phyloP scores from a whole-genome alignment of 2,797 vertebrate genomes.

The Oceanodroma leucorhoa region DNA sequence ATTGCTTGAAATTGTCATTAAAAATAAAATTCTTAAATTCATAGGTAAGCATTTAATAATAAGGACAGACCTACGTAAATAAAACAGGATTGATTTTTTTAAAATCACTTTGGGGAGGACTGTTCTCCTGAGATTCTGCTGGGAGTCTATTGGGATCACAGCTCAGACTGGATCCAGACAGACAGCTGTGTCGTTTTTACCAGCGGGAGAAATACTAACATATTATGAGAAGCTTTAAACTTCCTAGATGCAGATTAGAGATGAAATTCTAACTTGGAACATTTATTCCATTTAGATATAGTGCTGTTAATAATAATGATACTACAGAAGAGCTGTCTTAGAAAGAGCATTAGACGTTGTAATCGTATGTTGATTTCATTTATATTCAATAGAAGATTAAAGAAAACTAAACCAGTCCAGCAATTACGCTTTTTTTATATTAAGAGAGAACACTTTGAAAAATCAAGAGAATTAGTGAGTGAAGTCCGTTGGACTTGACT shows the following conservation, averaged over 20 bases:
- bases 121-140: background rate
- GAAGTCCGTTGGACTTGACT: background rate
- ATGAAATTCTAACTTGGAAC: background rate
- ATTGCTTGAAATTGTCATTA: background rate
- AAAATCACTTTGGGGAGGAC: background rate
- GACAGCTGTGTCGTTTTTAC: background rate
- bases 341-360: background rate
- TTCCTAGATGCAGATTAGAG: background rate
- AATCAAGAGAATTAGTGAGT: background rate
- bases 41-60: background rate
- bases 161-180: background rate
- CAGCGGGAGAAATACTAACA: background rate
- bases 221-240: background rate
- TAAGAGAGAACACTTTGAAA: background rate
- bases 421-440: background rate
- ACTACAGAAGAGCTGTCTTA: background rate
- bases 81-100: background rate
- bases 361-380: background rate
- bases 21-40: background rate
- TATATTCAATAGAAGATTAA: background rate
- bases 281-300: background rate
- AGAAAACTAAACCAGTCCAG: background rate
- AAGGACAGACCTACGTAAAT: background rate
- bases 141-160: background rate
- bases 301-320: background rate